These are phyloP conservation scores for Periophthalmus magnuspinnatus DNA, from an alignment of 2,797 vertebrate genomes.

Conservation along the genomic window DNA sequence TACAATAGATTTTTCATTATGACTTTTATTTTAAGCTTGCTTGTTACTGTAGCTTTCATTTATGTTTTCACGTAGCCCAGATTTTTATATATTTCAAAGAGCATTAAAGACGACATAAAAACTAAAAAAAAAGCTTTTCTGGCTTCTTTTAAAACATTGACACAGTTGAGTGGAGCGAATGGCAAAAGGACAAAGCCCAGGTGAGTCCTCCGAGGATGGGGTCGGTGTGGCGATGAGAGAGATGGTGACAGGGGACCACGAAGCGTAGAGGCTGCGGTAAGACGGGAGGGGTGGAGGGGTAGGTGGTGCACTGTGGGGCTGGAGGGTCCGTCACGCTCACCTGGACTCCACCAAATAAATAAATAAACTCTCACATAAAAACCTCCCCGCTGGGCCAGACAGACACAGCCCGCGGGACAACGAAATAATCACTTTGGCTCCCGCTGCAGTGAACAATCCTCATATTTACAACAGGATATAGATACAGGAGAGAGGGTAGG, in stretches of 20 bases:
- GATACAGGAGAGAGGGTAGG: neutral
- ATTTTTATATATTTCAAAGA: too few species aligned
- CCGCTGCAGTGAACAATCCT: slow-evolving; percentile 52
- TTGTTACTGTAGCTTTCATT: too few species aligned
- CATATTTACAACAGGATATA: neutral
- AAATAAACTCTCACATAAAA: slow-evolving; percentile 37
- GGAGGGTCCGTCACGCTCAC: slow-evolving; percentile 64
- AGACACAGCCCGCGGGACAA: slow-evolving; percentile 62
- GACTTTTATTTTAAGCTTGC: too few species aligned
- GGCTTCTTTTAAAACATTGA: slow-evolving; percentile 17
- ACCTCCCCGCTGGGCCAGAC: slow-evolving; percentile 47
- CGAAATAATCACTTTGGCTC: slow-evolving; percentile 74
- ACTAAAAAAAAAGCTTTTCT: slow-evolving; percentile 27
- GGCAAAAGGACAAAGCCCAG: slow-evolving; percentile 34
- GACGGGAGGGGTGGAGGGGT: slow-evolving; percentile 34
- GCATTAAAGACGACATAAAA: neutral
- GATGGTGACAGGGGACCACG: neutral
- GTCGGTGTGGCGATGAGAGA: slow-evolving; percentile 3
- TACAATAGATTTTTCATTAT: too few species aligned
- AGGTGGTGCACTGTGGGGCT: slow-evolving; percentile 41
- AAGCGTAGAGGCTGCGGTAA: slow-evolving; percentile 34
- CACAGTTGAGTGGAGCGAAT: slow-evolving; percentile 23
- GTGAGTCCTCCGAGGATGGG: slow-evolving; percentile 33
- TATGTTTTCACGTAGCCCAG: too few species aligned
- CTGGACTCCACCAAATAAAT: slow-evolving; percentile 47